Conservation (phyloP, 1,140 invertebrate species). For the Caenorhabditis tropicalis region DNA sequence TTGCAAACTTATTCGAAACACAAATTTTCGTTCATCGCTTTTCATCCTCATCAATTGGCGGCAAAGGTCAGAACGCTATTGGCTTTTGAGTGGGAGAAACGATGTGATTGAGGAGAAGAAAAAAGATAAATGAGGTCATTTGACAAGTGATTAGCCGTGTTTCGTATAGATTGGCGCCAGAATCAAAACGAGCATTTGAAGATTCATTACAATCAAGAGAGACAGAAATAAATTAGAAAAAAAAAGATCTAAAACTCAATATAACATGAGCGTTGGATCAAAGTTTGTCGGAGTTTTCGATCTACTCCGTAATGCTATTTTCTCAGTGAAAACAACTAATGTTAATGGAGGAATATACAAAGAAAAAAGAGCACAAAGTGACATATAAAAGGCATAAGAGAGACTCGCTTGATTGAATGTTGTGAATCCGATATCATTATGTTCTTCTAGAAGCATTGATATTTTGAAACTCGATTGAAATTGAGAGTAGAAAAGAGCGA, state of each 20-base stretch:
- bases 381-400: constrained; percentile 29
- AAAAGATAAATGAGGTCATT: constrained; percentile 29
- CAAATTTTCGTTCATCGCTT: constrained; percentile 18
- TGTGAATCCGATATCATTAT: constrained; percentile 22
- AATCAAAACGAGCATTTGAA: neutral
- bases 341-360: constrained; percentile 16
- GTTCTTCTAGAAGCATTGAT: constrained; percentile 20
- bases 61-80: constrained; percentile 34
- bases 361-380: neutral
- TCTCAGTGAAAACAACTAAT: constrained; percentile 21
- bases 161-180: neutral
- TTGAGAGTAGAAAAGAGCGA: constrained; percentile 17
- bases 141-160: neutral
- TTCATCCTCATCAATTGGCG: constrained; percentile 26
- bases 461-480: constrained; percentile 22
- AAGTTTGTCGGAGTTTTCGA: constrained; percentile 10
- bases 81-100: neutral
- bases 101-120: neutral
- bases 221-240: neutral
- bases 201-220: neutral
- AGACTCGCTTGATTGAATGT: constrained; percentile 34
- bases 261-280: constrained; percentile 17
- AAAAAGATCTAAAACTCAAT: neutral
- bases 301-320: neutral
- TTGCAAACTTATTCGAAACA: constrained; percentile 35